Conservation (phyloP, 1,140 invertebrate species). For the Tribolium madens region DNA sequence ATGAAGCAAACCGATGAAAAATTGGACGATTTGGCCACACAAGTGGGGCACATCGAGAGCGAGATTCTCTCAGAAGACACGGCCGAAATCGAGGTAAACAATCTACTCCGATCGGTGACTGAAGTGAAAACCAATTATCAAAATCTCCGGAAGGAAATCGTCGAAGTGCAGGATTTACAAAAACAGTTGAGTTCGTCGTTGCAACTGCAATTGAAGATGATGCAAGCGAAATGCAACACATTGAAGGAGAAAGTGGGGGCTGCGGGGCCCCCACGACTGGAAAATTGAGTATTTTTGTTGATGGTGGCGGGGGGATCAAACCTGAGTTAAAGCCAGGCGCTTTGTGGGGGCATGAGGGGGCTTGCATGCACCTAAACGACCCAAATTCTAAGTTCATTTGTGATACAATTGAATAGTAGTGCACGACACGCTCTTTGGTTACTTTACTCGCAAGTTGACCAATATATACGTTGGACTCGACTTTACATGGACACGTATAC, state of each 20-base stretch:
- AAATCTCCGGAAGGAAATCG: slow-evolving; percentile 62
- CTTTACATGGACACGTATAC: no score
- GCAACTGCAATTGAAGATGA: slow-evolving; percentile 60
- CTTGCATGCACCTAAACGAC: slow-evolving; percentile 7
- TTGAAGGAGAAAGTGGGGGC: slow-evolving; percentile 60
- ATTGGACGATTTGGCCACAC: slow-evolving; percentile 60
- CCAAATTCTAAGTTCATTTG: slow-evolving; percentile 24
- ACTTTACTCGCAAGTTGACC: not conserved
- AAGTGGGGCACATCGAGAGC: slow-evolving; percentile 64
- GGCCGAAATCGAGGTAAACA: slow-evolving; percentile 61
- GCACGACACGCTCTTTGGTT: not conserved
- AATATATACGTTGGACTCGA: no score
- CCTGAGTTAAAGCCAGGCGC: slow-evolving; percentile 8
- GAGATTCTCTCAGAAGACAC: slow-evolving; percentile 61
- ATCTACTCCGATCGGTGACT: slow-evolving; percentile 61
- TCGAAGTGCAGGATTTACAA: slow-evolving; percentile 64
- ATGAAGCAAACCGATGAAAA: slow-evolving; percentile 63
- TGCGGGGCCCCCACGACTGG: not conserved
- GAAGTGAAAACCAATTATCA: slow-evolving; percentile 65
- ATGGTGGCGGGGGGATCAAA: slow-evolving; percentile 20
- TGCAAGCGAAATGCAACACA: slow-evolving; percentile 62
- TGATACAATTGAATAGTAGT: slow-evolving; percentile 23
- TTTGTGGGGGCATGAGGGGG: slow-evolving; percentile 6
- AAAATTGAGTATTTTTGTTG: slow-evolving; percentile 36
- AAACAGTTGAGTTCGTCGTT: slow-evolving; percentile 63